Conservation (phyloP, 2,888 invertebrate species). For the Cordilura impudica region DNA sequence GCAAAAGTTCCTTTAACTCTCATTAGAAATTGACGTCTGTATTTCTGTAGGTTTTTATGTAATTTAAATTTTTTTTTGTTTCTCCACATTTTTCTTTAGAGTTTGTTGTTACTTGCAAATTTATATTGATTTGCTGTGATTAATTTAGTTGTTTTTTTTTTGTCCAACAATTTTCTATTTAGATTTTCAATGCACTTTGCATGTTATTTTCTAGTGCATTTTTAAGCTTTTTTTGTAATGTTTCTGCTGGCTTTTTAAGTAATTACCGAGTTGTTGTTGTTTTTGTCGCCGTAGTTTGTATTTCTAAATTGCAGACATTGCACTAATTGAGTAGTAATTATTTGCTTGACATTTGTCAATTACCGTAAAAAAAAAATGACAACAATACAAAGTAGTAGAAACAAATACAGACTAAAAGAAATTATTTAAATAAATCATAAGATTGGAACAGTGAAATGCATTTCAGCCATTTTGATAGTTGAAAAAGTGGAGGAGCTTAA, state of each 20-base stretch:
- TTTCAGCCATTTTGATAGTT: too few relatives aligned
- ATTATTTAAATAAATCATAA: slow-evolving; percentile 37
- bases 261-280: slow-evolving; percentile 41
- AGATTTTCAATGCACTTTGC: slow-evolving; percentile 37
- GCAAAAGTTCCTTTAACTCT: slow-evolving; percentile 18
- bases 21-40: slow-evolving; percentile 29
- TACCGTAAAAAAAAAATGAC: slow-evolving; percentile 30
- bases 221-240: slow-evolving; percentile 40
- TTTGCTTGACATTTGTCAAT: slow-evolving; percentile 62
- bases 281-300: slow-evolving; percentile 11
- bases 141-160: slow-evolving; percentile 56
- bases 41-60: slow-evolving; percentile 4
- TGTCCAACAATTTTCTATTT: neutral
- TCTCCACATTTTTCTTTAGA: slow-evolving; percentile 21
- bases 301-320: slow-evolving; percentile 48
- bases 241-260: slow-evolving; percentile 15
- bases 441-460: neutral
- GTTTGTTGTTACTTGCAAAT: slow-evolving; percentile 44
- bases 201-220: slow-evolving; percentile 43
- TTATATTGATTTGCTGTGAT: slow-evolving; percentile 62
- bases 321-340: slow-evolving; percentile 63
- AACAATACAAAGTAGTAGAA: neutral
- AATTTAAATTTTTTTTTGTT: neutral
- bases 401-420: slow-evolving; percentile 26
- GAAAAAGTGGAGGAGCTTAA: too few relatives aligned